Evolutionary conservation across 2,888 invertebrate genomes (phyloP), one percentile per base, ranked within the genome.

Genomic region (Himalopsyche kuldschensis): DNA sequence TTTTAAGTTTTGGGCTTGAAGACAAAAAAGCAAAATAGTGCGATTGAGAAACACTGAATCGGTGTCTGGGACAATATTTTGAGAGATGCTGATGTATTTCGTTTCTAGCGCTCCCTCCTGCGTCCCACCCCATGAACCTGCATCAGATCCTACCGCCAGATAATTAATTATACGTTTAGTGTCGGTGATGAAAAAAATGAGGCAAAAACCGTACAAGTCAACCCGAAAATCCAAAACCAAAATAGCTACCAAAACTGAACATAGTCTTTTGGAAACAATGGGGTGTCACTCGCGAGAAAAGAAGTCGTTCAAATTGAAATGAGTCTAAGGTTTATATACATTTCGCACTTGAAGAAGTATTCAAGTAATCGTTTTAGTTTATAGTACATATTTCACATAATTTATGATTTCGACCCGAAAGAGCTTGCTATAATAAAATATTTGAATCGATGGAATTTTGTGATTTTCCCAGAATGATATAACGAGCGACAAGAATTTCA

Each of bases 101-200:
- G 27, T 69, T 15, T 69, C 69, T 27, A 69, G 69, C 69, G 69
- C 4, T 69, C 30, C 30, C 27, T 30, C 4, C 4, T 15, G 10
- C 69, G 27, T 27, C 27, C 27, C 69, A 24, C 27, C 69, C 11
- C 69, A 69, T 27, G 24, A 27, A 69, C 69, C 69, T 27, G 20
- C 30, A 69, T 69, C 69, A 15, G 69, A 69, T 69, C 24, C 41
- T 76, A 81, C 81, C 81, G 79, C 63, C 78, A 41, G 77, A 81
- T 83, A 86, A 86, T 86, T 86, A 86, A 86, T 84, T 86, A 86
- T 78, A 35, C 83, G 84, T 86, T 84, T 84, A 83, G 85, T 81
- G 82, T 81, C 82, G 82, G 46, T 47, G 78, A 82, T 81, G 78
- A 80, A 82, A 79, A 81, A 79, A 84, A 82, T 69, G 47, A 24